Conservation (phyloP, 2,797 vertebrate genomes). For the Liparis tanakae region DNA sequence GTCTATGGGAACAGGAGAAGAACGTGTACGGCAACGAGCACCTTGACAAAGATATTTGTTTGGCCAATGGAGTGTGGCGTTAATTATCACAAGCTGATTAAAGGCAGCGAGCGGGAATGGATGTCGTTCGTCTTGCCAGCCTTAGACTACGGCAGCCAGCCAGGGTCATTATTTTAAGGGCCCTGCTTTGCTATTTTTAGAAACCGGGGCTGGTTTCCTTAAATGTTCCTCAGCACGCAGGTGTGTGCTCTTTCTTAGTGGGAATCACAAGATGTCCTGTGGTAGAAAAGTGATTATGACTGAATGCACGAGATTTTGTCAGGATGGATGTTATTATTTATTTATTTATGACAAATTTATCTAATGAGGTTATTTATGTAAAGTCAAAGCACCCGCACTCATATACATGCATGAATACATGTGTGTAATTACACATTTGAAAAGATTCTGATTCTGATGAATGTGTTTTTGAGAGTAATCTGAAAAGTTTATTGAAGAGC, state of each 20-base stretch:
- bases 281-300: background rate
- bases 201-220: conserved; percentile 27
- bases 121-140: conserved; percentile 85
- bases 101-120: conserved; percentile 79
- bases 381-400: too few species aligned
- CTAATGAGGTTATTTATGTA: too few species aligned
- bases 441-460: background rate
- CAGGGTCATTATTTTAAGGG: conserved; percentile 75
- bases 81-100: conserved; percentile 88
- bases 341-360: too few species aligned
- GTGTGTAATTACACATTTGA: background rate
- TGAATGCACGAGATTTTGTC: background rate
- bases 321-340: background rate
- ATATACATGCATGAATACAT: background rate
- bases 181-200: conserved; percentile 60
- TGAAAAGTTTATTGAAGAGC: background rate
- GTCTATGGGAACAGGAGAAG: conserved; percentile 84
- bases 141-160: conserved; percentile 64
- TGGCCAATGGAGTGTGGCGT: conserved; percentile 86
- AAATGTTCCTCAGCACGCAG: conserved; percentile 30
- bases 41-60: conserved; percentile 90
- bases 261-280: conserved; percentile 4
- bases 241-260: conserved; percentile 37
- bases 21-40: conserved; percentile 84
- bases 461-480: background rate